Conservation (phyloP, 2,888 invertebrate genomes). For the Baccha elongata region DNA sequence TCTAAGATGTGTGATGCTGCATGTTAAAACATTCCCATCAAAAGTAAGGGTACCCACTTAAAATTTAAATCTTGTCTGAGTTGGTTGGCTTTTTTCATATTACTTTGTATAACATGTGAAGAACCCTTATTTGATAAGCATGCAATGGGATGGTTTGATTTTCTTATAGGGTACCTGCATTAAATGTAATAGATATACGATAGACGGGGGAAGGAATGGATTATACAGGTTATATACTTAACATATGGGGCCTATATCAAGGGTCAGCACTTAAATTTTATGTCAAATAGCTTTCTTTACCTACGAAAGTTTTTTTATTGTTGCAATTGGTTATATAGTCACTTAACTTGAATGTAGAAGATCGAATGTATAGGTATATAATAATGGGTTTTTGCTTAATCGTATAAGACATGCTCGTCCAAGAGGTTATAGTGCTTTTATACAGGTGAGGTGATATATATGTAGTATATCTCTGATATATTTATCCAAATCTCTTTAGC, state of each 20-base stretch:
- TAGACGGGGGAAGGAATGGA: not conserved
- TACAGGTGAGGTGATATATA: too few relatives aligned
- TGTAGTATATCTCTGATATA: too few relatives aligned
- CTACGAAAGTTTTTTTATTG: slow-evolving; percentile 10
- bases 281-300: slow-evolving; percentile 26
- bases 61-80: slow-evolving; percentile 36
- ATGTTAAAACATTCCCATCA: slow-evolving; percentile 9
- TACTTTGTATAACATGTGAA: slow-evolving; percentile 7
- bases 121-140: slow-evolving; percentile 3
- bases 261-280: slow-evolving; percentile 35
- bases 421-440: too few relatives aligned
- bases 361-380: not conserved
- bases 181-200: slow-evolving; percentile 21
- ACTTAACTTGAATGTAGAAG: slow-evolving; percentile 10
- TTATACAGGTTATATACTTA: not conserved
- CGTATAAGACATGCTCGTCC: too few relatives aligned
- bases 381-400: too few relatives aligned
- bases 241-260: slow-evolving; percentile 29
- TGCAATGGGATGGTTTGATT: not conserved
- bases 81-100: slow-evolving; percentile 21
- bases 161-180: slow-evolving; percentile 16
- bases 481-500: too few relatives aligned
- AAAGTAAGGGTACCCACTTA: slow-evolving; percentile 14
- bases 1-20: not conserved
- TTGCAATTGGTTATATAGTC: slow-evolving; percentile 22